Percentiles rank a stretch among this genome's conserved stretches.
phyloP scores from a whole-genome alignment of 2,797 vertebrate species.

The Tapera naevia region DNA sequence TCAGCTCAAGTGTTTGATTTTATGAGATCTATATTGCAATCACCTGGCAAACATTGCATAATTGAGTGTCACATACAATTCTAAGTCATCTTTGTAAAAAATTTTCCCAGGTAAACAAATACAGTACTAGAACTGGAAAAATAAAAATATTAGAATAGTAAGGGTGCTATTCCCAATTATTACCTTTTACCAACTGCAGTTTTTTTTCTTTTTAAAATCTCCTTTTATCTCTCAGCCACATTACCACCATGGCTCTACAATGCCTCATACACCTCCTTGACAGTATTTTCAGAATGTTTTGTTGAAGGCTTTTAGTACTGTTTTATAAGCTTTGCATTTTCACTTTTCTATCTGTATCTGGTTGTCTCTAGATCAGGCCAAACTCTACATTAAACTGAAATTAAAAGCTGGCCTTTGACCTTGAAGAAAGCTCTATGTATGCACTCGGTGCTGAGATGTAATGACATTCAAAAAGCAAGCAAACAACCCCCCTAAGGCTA shows the following conservation, averaged over 20 bases:
- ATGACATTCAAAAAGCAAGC: background rate
- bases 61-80: background rate
- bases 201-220: too few species aligned
- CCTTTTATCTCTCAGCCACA: background rate
- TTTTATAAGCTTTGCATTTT: background rate
- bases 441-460: background rate
- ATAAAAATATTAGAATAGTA: background rate
- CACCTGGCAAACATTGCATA: background rate
- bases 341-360: background rate
- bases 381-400: background rate
- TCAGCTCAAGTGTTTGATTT: background rate
- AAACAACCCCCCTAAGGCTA: background rate
- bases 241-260: background rate
- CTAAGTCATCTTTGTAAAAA: background rate
- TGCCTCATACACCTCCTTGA: background rate
- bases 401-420: background rate
- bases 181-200: background rate
- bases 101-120: background rate
- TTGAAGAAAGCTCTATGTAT: background rate
- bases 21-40: background rate
- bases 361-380: background rate
- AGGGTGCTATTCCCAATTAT: background rate
- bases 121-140: background rate
- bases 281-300: background rate
- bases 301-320: background rate